phyloP scores from a whole-genome alignment of 2,797 vertebrate species.

The Cynodonichthys magdalenae region DNA sequence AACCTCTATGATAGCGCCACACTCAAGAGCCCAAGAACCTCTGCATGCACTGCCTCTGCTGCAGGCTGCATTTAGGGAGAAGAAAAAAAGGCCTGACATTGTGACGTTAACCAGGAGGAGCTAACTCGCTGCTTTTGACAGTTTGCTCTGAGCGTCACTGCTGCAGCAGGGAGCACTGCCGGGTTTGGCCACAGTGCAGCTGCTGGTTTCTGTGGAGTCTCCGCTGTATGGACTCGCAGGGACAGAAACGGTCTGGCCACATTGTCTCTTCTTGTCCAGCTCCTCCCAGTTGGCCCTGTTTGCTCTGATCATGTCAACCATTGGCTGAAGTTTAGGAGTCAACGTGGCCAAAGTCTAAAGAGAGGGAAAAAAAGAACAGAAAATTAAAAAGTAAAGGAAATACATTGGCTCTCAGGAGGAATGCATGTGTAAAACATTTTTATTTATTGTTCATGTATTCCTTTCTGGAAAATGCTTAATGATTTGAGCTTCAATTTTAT shows the following conservation, averaged over 20 bases:
- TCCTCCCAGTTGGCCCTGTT: slow-evolving; percentile 96
- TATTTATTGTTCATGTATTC: too few relatives aligned
- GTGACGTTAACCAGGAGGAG: slow-evolving; percentile 24
- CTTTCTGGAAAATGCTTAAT: too few relatives aligned
- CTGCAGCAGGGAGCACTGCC: slow-evolving; percentile 56
- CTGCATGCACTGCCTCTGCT: slow-evolving; percentile 73
- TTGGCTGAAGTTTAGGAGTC: slow-evolving; percentile 93
- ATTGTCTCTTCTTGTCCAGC: slow-evolving; percentile 86
- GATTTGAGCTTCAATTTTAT: too few relatives aligned
- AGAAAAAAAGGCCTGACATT: slow-evolving; percentile 52
- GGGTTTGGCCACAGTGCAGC: slow-evolving; percentile 48
- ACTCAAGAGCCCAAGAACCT: slow-evolving; percentile 71
- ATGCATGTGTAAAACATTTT: too few relatives aligned
- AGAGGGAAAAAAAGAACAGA: slow-evolving; percentile 1
- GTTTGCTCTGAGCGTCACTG: slow-evolving; percentile 20
- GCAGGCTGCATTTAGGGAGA: slow-evolving; percentile 66
- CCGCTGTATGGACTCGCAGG: slow-evolving; percentile 48
- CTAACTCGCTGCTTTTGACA: slow-evolving; percentile 75
- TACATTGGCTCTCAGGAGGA: too few relatives aligned
- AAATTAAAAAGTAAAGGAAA: slow-evolving; percentile 6
- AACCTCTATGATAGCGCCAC: slow-evolving; percentile 53
- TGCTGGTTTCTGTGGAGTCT: slow-evolving; percentile 43
- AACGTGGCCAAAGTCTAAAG: slow-evolving; percentile 91
- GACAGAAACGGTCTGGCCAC: slow-evolving; percentile 61
- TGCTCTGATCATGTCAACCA: slow-evolving; percentile 90